Conservation (phyloP, 2,888 invertebrate genomes). For the Neuroscelio doddi region DNA sequence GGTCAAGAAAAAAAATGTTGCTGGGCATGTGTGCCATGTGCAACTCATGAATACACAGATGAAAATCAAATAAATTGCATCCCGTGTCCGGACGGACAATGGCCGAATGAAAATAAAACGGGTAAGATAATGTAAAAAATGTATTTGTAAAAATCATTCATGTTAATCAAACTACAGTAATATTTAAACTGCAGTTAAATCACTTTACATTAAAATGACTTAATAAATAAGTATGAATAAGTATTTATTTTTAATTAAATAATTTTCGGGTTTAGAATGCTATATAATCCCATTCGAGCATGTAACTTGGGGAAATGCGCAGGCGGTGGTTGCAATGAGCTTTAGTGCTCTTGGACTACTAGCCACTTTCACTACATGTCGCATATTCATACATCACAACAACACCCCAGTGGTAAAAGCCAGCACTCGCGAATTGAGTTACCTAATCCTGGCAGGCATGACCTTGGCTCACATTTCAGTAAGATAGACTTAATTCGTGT, state of each 20-base stretch:
- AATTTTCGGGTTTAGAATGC: slow-evolving; percentile 74
- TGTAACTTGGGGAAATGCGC: slow-evolving; percentile 77
- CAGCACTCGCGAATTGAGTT: slow-evolving; percentile 79
- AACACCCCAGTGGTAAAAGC: slow-evolving; percentile 86
- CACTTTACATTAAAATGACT: too few relatives aligned
- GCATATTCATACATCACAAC: slow-evolving; percentile 79
- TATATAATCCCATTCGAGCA: slow-evolving; percentile 76
- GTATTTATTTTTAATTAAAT: too few relatives aligned
- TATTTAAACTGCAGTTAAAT: too few relatives aligned
- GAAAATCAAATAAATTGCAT: slow-evolving; percentile 75
- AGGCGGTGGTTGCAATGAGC: slow-evolving; percentile 77
- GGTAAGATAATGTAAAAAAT: slow-evolving; percentile 68
- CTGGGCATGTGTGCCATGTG: slow-evolving; percentile 84
- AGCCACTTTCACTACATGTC: slow-evolving; percentile 76
- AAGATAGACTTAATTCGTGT: slow-evolving; percentile 26
- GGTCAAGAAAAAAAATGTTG: slow-evolving; percentile 80
- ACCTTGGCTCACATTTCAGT: slow-evolving; percentile 59
- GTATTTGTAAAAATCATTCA: neutral
- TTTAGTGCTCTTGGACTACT: slow-evolving; percentile 78
- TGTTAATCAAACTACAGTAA: too few relatives aligned
- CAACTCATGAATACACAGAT: slow-evolving; percentile 76
- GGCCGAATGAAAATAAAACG: slow-evolving; percentile 78
- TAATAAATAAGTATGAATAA: too few relatives aligned
- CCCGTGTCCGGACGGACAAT: slow-evolving; percentile 77
- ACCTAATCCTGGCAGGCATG: slow-evolving; percentile 79